Base-by-base conservation (phyloP, 2,888 invertebrate genomes). In the Catocala sponsa region DNA sequence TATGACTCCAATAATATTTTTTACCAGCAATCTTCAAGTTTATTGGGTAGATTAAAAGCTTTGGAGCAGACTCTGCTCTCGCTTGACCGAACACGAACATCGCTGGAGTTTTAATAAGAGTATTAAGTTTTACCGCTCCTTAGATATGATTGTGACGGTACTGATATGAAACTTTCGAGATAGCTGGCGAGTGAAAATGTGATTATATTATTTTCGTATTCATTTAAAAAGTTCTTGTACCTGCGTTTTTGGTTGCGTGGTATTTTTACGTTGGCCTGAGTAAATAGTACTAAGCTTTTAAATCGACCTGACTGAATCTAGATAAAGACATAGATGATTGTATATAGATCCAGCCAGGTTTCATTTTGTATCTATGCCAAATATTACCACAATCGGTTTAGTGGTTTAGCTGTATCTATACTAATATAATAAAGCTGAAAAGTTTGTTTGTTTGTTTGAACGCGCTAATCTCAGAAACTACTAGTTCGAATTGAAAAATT, bases 31-130 rank as follows among this genome's bases (percentile, higher is more conserved):
- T 82, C 83, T 78, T 77, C 72, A 80, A 82, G 65, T 84, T 84
- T 84, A 85, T 85, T 83, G 81, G 78, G 73, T 69, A 81, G 84
- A 86, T 86, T 85, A 85, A 86, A 84, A 84, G 84, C 80, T 81
- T 80, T 79, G 68, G 63, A 73, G 73, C 47, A 55, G 49, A 64
- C 53, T 65, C 49, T 35, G 6, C 48, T 55, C 11, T 6, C 51
- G 59, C 47, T 63, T 69, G 64, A 60, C 61, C 56, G 72, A 68
- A 68, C 63, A 51, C 49, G 61, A 75, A 63, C 69, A 66, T 75
- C 60, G 50, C 15, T 12, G 12, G 48, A 59, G 62, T 71, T 71
- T 67, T 68, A 61, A 59, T 65, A 71, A 61, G 55, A 70, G 59
- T 63, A 55, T 69, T 63, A 63, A 49, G 49, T 55, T 65, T 60